Evolutionary conservation across 2,888 invertebrate species (phyloP), one percentile per base, ranked within the genome.

Genomic region (Euplexia lucipara): DNA sequence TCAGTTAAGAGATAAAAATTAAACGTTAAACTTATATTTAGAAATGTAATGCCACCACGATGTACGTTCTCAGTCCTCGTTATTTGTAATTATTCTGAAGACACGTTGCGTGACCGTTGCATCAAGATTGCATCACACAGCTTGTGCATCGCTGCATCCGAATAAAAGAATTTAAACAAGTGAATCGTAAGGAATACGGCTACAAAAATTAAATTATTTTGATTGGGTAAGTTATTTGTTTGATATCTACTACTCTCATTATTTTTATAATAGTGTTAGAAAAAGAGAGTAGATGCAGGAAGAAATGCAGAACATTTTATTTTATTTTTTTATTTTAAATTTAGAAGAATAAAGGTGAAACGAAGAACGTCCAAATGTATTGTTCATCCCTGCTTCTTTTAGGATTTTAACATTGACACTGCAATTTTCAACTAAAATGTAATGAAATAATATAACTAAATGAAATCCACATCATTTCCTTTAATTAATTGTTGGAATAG

Each of bases 91-190:
- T 75, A 79, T 67, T 73, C 65, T 12, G 54, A 72, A 49, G 70
- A 71, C 65, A 58, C 61, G 71, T 71, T 71, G 73, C 79, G 65
- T 74, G 76, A 59, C 64, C 51, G 64, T 67, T 81, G 75, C 82
- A 72, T 71, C 72, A 68, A 67, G 18, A 60, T 80, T 80, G 70
- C 74, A 65, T 77, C 79, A 82, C 48, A n/a, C 22, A 35, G 53
- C 73, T 48, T 49, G 68, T 81, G 76, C 79, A 75, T 58, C 59
- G 63, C 67, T 72, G 70, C 65, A 77, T 67, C 52, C 56, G 44
- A 66, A 74, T 74, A 63, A 70, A 65, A 74, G 47, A 70, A 48
- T 48, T 26, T 53, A 10, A 48, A 61, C 35, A 35, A 57, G 22
- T 34, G 39, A 32, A 39, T 56, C 41, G n/a, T 52, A 41, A 32